Base-by-base conservation (phyloP, 2,113 vertebrate species). In the Gambusia holbrooki region DNA sequence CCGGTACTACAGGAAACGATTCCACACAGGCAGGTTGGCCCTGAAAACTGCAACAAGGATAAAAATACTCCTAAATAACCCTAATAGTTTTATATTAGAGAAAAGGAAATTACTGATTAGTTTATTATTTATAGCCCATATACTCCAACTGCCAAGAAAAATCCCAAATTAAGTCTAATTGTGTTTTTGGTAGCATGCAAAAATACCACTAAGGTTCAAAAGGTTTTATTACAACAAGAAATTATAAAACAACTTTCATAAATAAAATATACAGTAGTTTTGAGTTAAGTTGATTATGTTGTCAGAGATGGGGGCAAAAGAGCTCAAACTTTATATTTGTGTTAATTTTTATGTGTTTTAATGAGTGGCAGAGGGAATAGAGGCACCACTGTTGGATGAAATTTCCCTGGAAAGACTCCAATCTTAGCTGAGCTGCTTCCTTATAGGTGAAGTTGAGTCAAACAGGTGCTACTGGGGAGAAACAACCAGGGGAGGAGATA, bases 1-100 rank as follows among this genome's bases (percentile, higher is more conserved):
- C 30, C 30, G 85, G 80, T 32, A 78, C 71, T 74, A 27, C 77
- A 83, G 32, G 66, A 42, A 9, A 67, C 19, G 11, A 40, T 63
- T 29, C 33, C 40, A 48, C 79, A 48, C 61, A 45, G 58, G 68
- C 81, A 79, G 70, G 72, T 82, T 80, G 58, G 70, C 74, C 68
- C 79, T 4, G 8, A 37, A 22, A 66, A 69, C 76, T 82, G 82
- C 8, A 88, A 77, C 67, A 66, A 4, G 77, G 61, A 68, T 64
- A 33, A 64, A 6, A 42, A 42, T 14, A 14, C 12, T 42, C 40
- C 4, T 33, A 64, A 33, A 32, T 7, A 19, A 14, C 40, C 0
- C 40, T 42, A 13, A 13, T 32, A 32, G 29, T 67, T 45, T 12
- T 65, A 15, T n/a, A 19, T 48, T 40, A 1, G 15, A 15, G 60